Evolutionary conservation across 1,140 invertebrate species (phyloP), one percentile per base, ranked within the genome.

Genomic region (Rhysida immarginata): DNA sequence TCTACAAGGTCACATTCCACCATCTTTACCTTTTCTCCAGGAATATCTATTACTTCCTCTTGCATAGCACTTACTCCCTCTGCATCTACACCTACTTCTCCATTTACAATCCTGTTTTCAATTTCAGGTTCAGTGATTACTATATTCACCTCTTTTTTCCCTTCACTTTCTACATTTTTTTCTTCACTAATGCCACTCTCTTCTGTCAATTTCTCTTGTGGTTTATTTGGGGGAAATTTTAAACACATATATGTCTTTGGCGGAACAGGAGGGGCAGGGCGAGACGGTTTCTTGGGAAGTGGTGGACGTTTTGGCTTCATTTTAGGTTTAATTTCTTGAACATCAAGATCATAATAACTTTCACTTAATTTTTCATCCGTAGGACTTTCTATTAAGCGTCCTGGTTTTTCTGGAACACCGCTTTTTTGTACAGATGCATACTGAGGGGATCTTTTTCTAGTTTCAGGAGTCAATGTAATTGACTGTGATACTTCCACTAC

Each of bases 271-370:
- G 49, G 49, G 14, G 49, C 24, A 26, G 49, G 49, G 13, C 24
- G 49, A 13, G 49, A 26, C 26, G 49, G 49, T 26, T 21, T 21
- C 26, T 25, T 25, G 5, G 2, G 24, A n/a, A 25, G 49, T 25
- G 49, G 49, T 25, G 49, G 49, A 3, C 49, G 23, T 20, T 51
- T 3, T 11, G 49, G 49, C 20, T 27, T 51, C 13, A 26, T 13
- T 20, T 51, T 25, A 5, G 44, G 44, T 51, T 51, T 25, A 13
- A 25, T 21, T 3, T 3, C 24, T 27, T 3, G 24, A 14, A 51
- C 49, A 51, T 51, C 49, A 11, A 51, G 26, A 51, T 51, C 49
- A 26, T 51, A 51, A 27, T 51, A 51, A 11, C 24, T 20, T 51
- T 51, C 49, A 51, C 26, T 51, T 27, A 26, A 14, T 8, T 48